These are phyloP conservation scores for Catostylus mosaicus DNA, from an alignment of 30 jellyfish, hydroid and myxozoan genomes.

Conservation along the genomic window DNA sequence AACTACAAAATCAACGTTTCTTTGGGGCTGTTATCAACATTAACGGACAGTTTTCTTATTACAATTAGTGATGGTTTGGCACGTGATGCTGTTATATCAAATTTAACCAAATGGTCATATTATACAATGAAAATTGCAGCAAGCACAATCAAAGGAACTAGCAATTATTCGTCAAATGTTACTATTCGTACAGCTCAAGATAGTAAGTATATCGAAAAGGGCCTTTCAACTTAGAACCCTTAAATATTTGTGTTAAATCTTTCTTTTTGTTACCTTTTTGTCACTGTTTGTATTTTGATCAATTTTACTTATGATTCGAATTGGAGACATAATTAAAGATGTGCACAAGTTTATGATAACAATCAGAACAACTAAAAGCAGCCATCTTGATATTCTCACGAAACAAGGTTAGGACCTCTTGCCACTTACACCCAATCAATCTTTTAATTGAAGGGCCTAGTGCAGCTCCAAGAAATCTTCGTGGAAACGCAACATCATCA, in stretches of 20 bases:
- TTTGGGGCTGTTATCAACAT: slow-evolving; percentile 6
- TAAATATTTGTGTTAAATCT: neutral
- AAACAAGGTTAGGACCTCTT: no score
- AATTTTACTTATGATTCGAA: no score
- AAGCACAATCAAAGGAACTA: slow-evolving; percentile 53
- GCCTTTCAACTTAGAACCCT: neutral
- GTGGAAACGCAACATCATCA: slow-evolving; percentile 48
- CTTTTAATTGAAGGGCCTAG: slow-evolving; percentile 31
- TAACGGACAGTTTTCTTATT: neutral
- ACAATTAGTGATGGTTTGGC: neutral
- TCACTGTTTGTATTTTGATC: no score
- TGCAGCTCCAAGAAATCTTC: slow-evolving; percentile 44
- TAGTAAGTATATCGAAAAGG: slow-evolving; percentile 19
- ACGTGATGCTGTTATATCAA: neutral
- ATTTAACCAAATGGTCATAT: slow-evolving; percentile 42
- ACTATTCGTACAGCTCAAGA: slow-evolving; percentile 46
- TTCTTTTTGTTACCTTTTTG: no score
- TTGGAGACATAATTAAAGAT: no score
- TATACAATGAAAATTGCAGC: slow-evolving; percentile 66
- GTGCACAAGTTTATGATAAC: no score
- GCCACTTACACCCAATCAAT: no score
- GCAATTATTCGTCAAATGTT: slow-evolving; percentile 32
- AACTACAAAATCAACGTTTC: slow-evolving; percentile 53
- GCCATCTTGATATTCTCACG: no score
- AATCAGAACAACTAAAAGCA: no score